These are phyloP conservation scores for Leptinotarsa undecemlineata DNA, from an alignment of 1,140 invertebrate species.

Conservation along the genomic window DNA sequence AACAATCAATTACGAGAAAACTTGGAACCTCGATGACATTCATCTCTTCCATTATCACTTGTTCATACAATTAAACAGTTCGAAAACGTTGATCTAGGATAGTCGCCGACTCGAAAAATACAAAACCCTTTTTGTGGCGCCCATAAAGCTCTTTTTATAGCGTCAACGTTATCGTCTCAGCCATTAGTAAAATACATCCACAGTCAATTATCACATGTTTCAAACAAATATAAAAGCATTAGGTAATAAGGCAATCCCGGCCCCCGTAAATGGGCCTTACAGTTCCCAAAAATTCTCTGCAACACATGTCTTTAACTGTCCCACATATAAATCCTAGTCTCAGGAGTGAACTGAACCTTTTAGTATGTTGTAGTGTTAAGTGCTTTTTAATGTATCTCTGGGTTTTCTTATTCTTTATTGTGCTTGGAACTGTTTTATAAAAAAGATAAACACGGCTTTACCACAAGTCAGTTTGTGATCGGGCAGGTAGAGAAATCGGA, in stretches of 20 bases:
- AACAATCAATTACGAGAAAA: too few relatives aligned
- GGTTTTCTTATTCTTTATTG: conserved; percentile 37
- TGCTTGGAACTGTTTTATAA: conserved; percentile 34
- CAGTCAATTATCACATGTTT: conserved; percentile 32
- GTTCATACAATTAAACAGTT: too few relatives aligned
- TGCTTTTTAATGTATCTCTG: conserved; percentile 41
- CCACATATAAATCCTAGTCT: conserved; percentile 22
- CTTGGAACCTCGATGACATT: neutral
- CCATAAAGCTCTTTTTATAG: conserved; percentile 14
- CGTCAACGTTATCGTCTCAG: conserved; percentile 8
- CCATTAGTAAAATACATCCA: conserved; percentile 25
- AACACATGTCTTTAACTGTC: conserved; percentile 24
- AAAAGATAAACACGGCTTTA: conserved; percentile 32
- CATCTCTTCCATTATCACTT: neutral
- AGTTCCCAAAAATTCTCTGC: conserved; percentile 26
- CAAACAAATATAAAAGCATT: conserved; percentile 30
- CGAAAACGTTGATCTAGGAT: neutral
- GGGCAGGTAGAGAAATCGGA: neutral
- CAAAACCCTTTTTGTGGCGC: conserved; percentile 7
- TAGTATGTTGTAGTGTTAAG: conserved; percentile 40
- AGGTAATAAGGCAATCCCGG: conserved; percentile 20
- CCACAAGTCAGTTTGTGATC: neutral
- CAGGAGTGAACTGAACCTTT: conserved; percentile 37
- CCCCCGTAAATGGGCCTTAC: conserved; percentile 24
- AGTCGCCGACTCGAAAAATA: neutral